A percentile compares a stretch with the other conserved stretches of the same genome.
Conservation (phyloP, 2,888 invertebrate genomes). For the Axea sp. region DNA sequence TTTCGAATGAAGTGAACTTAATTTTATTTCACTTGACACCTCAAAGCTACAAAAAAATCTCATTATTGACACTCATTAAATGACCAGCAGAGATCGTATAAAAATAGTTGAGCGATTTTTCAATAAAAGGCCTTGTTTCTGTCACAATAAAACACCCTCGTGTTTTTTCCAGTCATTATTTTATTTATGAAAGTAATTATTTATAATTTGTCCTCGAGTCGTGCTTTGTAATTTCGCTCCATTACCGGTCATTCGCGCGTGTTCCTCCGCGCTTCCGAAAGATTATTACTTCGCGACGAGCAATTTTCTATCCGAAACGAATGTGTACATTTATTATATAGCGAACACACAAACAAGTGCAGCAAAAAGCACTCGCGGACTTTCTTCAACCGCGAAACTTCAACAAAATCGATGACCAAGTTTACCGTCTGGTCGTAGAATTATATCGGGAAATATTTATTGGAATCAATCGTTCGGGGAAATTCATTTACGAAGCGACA, state of each 20-base stretch:
- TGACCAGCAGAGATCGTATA: not conserved
- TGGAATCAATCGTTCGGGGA: slow-evolving; percentile 7
- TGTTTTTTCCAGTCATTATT: too few relatives aligned
- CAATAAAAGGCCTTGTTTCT: slow-evolving; percentile 12
- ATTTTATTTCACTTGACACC: too few relatives aligned
- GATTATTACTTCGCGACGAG: slow-evolving; percentile 29
- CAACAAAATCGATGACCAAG: slow-evolving; percentile 9
- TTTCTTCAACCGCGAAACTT: slow-evolving; percentile 4
- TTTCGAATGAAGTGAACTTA: too few relatives aligned
- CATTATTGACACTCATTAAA: not conserved
- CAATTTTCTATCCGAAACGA: slow-evolving; percentile 24
- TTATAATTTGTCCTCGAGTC: slow-evolving; percentile 25
- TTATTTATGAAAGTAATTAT: slow-evolving; percentile 30
- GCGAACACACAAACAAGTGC: slow-evolving; percentile 3
- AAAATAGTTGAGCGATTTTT: not conserved
- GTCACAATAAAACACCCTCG: too few relatives aligned
- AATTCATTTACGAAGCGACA: slow-evolving; percentile 5
- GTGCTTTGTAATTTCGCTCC: slow-evolving; percentile 15
- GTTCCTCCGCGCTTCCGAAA: slow-evolving; percentile 1
- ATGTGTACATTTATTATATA: slow-evolving; percentile 31
- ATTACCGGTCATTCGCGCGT: slow-evolving; percentile 33
- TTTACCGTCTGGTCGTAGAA: slow-evolving; percentile 10
- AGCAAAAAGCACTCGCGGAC: slow-evolving; percentile 1
- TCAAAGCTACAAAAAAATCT: too few relatives aligned
- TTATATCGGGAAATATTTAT: slow-evolving; percentile 15